Evolutionary conservation across 2,113 vertebrate genomes (phyloP), one percentile per base, ranked within the genome.

Genomic region (Gallinago jamesoni): DNA sequence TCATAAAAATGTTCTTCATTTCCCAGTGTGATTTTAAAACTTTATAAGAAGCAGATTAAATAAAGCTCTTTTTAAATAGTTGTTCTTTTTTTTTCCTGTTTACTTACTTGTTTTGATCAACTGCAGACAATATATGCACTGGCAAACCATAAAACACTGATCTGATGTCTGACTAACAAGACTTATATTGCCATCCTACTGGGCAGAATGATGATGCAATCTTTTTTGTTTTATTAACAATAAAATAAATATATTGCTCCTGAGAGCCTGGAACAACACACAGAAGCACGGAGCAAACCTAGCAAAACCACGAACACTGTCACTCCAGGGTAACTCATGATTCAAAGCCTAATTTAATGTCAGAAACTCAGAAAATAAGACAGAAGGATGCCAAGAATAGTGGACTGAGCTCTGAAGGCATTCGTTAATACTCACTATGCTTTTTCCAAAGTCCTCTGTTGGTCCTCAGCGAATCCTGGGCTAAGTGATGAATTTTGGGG

Each of bases 181-280:
- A 66, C 67, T 77, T 75, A 82, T 14, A 68, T 63, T 89, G 43
- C 16, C 81, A 50, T 63, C 37, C 84, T 74, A 66, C 68, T 86
- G 89, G 72, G 72, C 75, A 77, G 68, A 90, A 70, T 48, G 63
- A 57, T 76, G 67, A 80, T 80, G 72, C 50, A 95, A 76, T 79
- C 67, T 50, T 74, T 87, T 88, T 76, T 80, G 21, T 45, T 93
- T 93, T 95, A 84, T 84, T 90, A 90, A 62, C 75, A 86, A 35
- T 92, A 91, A 95, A 93, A 87, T 43, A 72, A 79, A 94, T 74
- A 59, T 57, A 90, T 93, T 88, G 56, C 59, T 83, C 72, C 68
- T 77, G 59, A 69, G 89, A 77, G 68, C 67, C 68, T 77, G 64
- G 13, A 81, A 55, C 24, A 70, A 39, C 0, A 10, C 2, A 1